Base-by-base conservation (phyloP, 2,797 vertebrate species). In the Tapera naevia region DNA sequence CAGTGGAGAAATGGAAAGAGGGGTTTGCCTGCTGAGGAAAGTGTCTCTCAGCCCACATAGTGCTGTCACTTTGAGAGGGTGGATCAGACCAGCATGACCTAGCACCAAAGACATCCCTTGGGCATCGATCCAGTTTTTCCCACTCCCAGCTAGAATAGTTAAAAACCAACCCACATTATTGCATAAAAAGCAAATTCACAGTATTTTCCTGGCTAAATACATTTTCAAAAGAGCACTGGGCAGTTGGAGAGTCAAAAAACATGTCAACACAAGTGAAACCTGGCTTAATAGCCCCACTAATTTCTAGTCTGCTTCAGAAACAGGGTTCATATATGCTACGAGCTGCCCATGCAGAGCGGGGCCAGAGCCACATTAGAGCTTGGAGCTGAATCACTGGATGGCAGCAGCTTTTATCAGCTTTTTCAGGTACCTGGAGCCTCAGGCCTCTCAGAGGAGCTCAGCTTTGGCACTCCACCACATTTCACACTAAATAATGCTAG, bases 401-500 rank as follows among this genome's bases (percentile, higher is more conserved):
- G 72, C 13, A 5, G 56, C 56, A 88, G 62, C 43, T 96, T 94
- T 91, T 89, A 84, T 65, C 70, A 51, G 76, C 76, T 91, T 91
- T 78, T 91, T 57, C 76, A 90, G 73, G 82, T 85, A 91, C 43
- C 50, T 72, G 76, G 50, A 88, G 80, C 76, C 88, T 86, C 74
- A 66, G 78, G 70, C 50, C 62, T 76, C 91, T 48, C 66, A 48
- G 58, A 94, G 61, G 69, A 94, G 39, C 32, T 86, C 80, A 90
- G 39, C 70, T 79, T 30, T 84, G 61, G 39, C 70, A 81, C 80
- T 86, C 35, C 53, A 83, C n/a, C 16, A 58, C 54, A 54, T 84
- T 86, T 84, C 13, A 5, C 35, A 60, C 75, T 72, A 88, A 79
- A 91, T 88, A 87, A 90, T 46, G 62, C 62, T 89, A 13, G 30